A percentile compares a stretch with the other conserved stretches of the same genome.
Evolutionary conservation across 2,888 invertebrate genomes (phyloP).

Genomic region (Drosophila gaucha): DNA sequence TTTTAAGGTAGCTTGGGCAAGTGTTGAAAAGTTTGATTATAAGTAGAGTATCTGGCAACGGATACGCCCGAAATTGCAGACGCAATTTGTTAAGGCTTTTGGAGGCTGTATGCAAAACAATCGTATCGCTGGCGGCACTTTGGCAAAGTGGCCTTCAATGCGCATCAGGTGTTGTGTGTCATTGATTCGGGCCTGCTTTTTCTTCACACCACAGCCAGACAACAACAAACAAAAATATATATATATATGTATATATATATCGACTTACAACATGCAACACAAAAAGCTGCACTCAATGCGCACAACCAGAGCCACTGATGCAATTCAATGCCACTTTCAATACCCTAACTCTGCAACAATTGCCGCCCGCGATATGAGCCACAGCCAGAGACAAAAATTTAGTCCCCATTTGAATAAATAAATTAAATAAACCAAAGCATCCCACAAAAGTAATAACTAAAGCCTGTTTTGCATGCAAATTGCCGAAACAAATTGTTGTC

Average conservation of each 20-base stretch:
- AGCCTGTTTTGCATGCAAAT: constrained; percentile 67
- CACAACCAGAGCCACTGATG: constrained; percentile 83
- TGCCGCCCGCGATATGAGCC: constrained; percentile 42
- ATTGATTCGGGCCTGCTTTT: constrained; percentile 64
- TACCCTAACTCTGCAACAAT: constrained; percentile 28
- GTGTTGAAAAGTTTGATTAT: constrained; percentile 47
- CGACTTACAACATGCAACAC: constrained; percentile 22
- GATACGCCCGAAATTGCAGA: neutral
- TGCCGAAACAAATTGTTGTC: constrained; percentile 57
- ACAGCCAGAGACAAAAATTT: neutral
- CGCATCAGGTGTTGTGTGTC: constrained; percentile 77
- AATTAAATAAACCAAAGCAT: constrained; percentile 5
- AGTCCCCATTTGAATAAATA: constrained; percentile 1
- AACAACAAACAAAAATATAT: neutral
- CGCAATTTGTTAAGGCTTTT: constrained; percentile 56
- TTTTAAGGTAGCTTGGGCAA: constrained; percentile 36
- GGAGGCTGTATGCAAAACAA: constrained; percentile 74
- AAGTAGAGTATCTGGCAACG: neutral
- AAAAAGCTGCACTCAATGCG: constrained; percentile 68
- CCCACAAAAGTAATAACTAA: constrained; percentile 6
- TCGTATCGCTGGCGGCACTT: constrained; percentile 47
- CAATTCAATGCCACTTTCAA: constrained; percentile 76
- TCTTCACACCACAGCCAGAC: constrained; percentile 1
- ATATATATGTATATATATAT: constrained; percentile 1
- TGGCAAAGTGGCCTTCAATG: constrained; percentile 74